Conservation (phyloP, 2,888 invertebrate species). For the Cremastinae sp. region DNA sequence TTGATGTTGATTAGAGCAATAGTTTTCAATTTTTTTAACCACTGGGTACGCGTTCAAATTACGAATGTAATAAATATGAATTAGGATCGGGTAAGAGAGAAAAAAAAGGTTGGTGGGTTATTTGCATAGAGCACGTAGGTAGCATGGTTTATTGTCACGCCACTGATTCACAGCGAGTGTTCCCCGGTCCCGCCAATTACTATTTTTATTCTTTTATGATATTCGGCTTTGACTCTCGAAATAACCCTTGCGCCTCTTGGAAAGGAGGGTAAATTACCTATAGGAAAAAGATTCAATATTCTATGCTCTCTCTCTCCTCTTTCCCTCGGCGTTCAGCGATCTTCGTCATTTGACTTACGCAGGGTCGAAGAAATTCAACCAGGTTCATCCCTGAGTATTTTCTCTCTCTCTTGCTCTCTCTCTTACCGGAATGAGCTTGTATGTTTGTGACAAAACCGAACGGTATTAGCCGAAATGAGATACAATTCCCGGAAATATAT, state of each 20-base stretch:
- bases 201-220: slow-evolving; percentile 69
- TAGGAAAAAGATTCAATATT: slow-evolving; percentile 63
- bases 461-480: slow-evolving; percentile 59
- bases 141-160: slow-evolving; percentile 46
- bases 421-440: slow-evolving; percentile 7
- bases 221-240: slow-evolving; percentile 59
- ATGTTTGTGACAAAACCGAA: slow-evolving; percentile 40
- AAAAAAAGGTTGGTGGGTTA: slow-evolving; percentile 14
- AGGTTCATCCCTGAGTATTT: not conserved
- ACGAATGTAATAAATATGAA: no score
- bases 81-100: not conserved
- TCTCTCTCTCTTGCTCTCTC: not conserved
- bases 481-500: slow-evolving; percentile 62
- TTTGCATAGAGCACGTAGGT: slow-evolving; percentile 5
- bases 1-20: no score
- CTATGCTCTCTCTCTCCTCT: slow-evolving; percentile 19
- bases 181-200: slow-evolving; percentile 60
- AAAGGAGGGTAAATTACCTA: slow-evolving; percentile 63
- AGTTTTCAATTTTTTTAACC: no score
- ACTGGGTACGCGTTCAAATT: no score
- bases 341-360: slow-evolving; percentile 16
- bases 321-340: slow-evolving; percentile 10
- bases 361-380: slow-evolving; percentile 35
- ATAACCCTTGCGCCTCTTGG: slow-evolving; percentile 72
- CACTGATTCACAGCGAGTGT: slow-evolving; percentile 25